Evolutionary conservation across 2,113 vertebrate genomes (phyloP).

Genomic region (Atrichornis clamosus): DNA sequence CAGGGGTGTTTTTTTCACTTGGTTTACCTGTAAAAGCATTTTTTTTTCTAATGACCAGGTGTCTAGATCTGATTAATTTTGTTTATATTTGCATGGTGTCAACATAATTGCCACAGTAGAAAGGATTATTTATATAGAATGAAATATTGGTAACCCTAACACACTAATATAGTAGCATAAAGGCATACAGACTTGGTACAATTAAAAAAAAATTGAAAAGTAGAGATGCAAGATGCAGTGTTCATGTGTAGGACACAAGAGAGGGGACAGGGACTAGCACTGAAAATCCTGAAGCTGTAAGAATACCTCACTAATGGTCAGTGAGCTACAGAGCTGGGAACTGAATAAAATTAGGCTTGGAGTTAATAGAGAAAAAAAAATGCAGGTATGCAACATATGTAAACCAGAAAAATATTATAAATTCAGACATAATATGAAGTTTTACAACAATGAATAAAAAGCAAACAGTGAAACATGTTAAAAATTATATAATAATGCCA

Average conservation of each 20-base stretch:
- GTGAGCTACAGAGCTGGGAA: not conserved
- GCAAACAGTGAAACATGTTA: not conserved
- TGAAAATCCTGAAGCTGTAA: not conserved
- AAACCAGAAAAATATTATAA: not conserved
- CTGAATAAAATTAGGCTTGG: not conserved
- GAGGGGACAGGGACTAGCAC: not conserved
- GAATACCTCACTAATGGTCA: not conserved
- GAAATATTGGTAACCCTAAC: not conserved
- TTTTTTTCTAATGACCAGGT: not conserved
- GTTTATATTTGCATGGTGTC: not conserved
- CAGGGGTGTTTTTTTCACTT: not conserved
- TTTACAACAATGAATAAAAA: not conserved
- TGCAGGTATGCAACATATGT: rapidly evolving
- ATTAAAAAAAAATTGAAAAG: not conserved
- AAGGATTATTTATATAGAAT: not conserved
- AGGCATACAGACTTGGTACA: not conserved
- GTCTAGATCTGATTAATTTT: not conserved
- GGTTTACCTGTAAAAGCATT: not conserved
- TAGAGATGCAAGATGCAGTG: not conserved
- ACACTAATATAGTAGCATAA: not conserved
- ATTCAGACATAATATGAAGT: not conserved
- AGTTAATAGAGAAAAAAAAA: not conserved
- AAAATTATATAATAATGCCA: not conserved
- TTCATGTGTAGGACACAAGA: not conserved
- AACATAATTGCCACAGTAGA: not conserved